A percentile compares a stretch with the other conserved stretches of the same genome.
Evolutionary conservation across 2,888 invertebrate species (phyloP).

Genomic region (Acleris cristana): DNA sequence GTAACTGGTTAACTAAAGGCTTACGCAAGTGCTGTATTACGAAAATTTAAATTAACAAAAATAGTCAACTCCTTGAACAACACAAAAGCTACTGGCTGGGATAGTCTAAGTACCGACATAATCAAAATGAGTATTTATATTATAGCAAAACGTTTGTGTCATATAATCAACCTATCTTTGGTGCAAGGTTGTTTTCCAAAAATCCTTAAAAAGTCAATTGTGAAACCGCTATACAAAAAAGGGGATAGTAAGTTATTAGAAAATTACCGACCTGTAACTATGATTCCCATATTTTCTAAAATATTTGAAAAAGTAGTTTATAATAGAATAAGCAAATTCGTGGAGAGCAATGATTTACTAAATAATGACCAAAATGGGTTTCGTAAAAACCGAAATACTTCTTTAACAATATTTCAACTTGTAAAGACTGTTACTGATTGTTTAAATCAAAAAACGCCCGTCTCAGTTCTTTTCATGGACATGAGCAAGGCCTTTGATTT

Average conservation of each 20-base stretch:
- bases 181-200: conserved; percentile 8
- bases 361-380: conserved; percentile 16
- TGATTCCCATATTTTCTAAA: too few species aligned
- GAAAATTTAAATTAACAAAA: background rate
- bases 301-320: too few species aligned
- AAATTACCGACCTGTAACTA: too few species aligned
- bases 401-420: conserved; percentile 1
- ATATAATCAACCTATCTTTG: conserved; percentile 17
- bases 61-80: background rate
- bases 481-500: too few species aligned
- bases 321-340: too few species aligned
- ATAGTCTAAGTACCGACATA: too few species aligned
- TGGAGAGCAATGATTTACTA: too few species aligned
- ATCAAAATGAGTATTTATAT: background rate
- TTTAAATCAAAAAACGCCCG: background rate
- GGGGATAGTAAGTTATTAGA: too few species aligned
- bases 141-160: conserved; percentile 19
- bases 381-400: conserved; percentile 6
- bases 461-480: conserved; percentile 15
- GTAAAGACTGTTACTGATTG: background rate
- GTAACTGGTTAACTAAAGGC: background rate
- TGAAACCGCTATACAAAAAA: conserved; percentile 6
- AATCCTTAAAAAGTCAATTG: background rate
- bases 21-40: background rate
- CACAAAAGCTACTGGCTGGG: background rate